Evolutionary conservation across 2,797 vertebrate genomes (phyloP).

Genomic region (Parotocinclus haroldoi): DNA sequence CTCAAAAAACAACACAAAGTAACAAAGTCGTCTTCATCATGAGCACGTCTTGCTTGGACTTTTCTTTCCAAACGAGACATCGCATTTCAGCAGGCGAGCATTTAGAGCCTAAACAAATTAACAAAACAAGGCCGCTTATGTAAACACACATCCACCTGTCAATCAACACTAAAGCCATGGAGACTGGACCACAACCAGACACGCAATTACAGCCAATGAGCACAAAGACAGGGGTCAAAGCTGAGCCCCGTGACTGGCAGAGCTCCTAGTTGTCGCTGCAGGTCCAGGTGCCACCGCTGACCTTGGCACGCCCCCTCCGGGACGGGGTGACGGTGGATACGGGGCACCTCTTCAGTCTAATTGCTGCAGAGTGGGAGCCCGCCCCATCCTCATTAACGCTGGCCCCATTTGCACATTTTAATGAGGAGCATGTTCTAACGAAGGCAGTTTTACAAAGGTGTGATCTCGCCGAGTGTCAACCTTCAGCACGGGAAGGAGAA

Average conservation of each 20-base stretch:
- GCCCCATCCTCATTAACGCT: slow-evolving; percentile 57
- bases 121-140: not conserved
- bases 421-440: slow-evolving; percentile 60
- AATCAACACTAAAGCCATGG: slow-evolving; percentile 24
- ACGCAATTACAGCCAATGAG: slow-evolving; percentile 11
- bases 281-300: slow-evolving; percentile 44
- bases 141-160: slow-evolving; percentile 17
- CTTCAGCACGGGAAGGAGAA: slow-evolving; percentile 58
- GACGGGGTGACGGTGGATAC: slow-evolving; percentile 12
- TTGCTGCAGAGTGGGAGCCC: slow-evolving; percentile 56
- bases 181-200: slow-evolving; percentile 3
- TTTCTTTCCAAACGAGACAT: not conserved
- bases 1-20: slow-evolving; percentile 25
- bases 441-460: slow-evolving; percentile 60
- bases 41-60: not conserved
- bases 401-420: slow-evolving; percentile 41
- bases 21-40: slow-evolving; percentile 25
- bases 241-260: slow-evolving; percentile 29
- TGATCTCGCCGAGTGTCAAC: slow-evolving; percentile 55
- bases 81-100: not conserved
- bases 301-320: slow-evolving; percentile 33
- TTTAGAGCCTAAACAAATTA: slow-evolving; percentile 4
- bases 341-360: slow-evolving; percentile 49
- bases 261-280: slow-evolving; percentile 8
- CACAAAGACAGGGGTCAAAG: slow-evolving; percentile 24